Evolutionary conservation across 2,888 invertebrate genomes (phyloP).

Genomic region (Prenolepis imparis): DNA sequence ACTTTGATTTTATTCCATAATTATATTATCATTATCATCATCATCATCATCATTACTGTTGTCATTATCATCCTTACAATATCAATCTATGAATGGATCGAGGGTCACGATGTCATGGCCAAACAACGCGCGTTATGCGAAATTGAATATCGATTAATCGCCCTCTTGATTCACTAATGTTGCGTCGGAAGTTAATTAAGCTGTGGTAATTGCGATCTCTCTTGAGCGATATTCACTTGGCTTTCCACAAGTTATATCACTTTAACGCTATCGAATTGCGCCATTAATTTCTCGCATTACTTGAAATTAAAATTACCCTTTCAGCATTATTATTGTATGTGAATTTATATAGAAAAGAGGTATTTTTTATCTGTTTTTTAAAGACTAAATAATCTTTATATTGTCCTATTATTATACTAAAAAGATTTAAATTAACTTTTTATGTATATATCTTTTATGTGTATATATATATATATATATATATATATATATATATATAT

Average conservation of each 20-base stretch:
- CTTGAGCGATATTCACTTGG: constrained; percentile 30
- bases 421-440: not conserved
- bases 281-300: constrained; percentile 42
- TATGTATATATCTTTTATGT: not conserved
- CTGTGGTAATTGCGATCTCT: constrained; percentile 55
- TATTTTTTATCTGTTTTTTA: not conserved
- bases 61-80: constrained; percentile 46
- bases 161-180: constrained; percentile 70
- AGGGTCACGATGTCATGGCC: constrained; percentile 50
- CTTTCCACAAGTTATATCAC: constrained; percentile 46
- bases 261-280: constrained; percentile 47
- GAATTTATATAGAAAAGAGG: not conserved
- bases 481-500: too few species aligned
- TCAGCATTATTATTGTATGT: constrained; percentile 6
- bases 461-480: not conserved
- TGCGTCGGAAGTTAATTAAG: constrained; percentile 67
- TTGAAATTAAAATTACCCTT: constrained; percentile 29
- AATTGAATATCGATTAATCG: constrained; percentile 72
- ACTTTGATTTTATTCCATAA: constrained; percentile 1
- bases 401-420: not conserved
- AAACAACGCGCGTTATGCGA: constrained; percentile 64
- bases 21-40: constrained; percentile 1
- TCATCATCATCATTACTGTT: not conserved
- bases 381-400: not conserved
- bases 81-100: constrained; percentile 20